Evolutionary conservation across 2,113 vertebrate species (phyloP).

Genomic region (Thunnus thynnus): DNA sequence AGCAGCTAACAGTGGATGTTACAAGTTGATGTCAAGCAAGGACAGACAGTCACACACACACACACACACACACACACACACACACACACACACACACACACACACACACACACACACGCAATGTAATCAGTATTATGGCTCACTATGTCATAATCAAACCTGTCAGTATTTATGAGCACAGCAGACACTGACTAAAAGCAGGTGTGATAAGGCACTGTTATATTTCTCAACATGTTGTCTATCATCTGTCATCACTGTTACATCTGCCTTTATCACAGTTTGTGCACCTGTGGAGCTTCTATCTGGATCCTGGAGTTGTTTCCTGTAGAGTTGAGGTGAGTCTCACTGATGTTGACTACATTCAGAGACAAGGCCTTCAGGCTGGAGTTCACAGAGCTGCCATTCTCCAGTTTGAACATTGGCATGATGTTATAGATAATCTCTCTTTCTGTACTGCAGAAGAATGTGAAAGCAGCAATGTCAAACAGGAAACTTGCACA

Average conservation of each 20-base stretch:
- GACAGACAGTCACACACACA: too few species aligned
- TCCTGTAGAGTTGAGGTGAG: neutral
- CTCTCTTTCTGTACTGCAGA: constrained; percentile 53
- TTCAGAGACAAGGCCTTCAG: constrained; percentile 36
- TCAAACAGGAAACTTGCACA: too few species aligned
- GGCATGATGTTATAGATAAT: constrained; percentile 55
- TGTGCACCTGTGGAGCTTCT: constrained; percentile 44
- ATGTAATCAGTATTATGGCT: too few species aligned
- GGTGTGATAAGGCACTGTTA: too few species aligned
- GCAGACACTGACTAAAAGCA: neutral
- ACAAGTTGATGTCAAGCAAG: neutral
- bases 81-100: too few species aligned
- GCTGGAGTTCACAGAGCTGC: neutral
- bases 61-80: too few species aligned
- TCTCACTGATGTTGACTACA: constrained; percentile 31
- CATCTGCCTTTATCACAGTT: neutral
- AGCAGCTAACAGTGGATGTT: constrained; percentile 23
- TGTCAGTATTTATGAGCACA: too few species aligned
- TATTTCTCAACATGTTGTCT: neutral
- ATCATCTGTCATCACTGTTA: neutral
- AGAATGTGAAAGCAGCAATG: too few species aligned
- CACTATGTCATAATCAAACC: too few species aligned
- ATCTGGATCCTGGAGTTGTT: neutral
- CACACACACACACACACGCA: neutral
- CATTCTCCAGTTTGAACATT: accelerated